Percentiles rank a stretch among this genome's conserved stretches.
phyloP scores from a whole-genome alignment of 2,797 vertebrate genomes.

The Premnoplex brunnescens region DNA sequence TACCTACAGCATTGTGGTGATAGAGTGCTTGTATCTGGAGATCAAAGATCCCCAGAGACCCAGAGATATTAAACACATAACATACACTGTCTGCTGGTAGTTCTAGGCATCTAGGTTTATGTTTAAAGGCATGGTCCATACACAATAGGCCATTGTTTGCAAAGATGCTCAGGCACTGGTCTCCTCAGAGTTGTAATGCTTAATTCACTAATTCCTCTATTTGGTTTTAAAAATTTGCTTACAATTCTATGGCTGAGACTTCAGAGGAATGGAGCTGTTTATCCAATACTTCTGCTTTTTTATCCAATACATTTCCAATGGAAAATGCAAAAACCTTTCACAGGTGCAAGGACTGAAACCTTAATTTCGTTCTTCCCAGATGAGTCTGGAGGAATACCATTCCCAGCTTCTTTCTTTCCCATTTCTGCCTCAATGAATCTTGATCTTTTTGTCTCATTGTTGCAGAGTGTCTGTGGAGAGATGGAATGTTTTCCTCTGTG shows the following conservation, averaged over 20 bases:
- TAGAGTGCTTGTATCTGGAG: neutral
- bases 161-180: neutral
- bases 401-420: neutral
- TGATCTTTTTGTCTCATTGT: neutral
- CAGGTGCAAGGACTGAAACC: neutral
- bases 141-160: neutral
- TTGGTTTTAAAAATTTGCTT: neutral
- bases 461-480: neutral
- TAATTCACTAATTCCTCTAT: neutral
- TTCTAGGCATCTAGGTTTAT: neutral
- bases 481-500: neutral
- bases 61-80: neutral
- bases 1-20: neutral
- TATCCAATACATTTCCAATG: neutral
- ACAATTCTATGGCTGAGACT: rapidly evolving
- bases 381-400: neutral
- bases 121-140: neutral
- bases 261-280: neutral
- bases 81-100: neutral
- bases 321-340: neutral
- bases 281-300: neutral
- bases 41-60: neutral
- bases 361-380: neutral
- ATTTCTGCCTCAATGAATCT: neutral
- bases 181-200: neutral